A percentile compares a stretch with the other conserved stretches of the same genome.
Evolutionary conservation across 2,888 invertebrate genomes (phyloP).

Genomic region (Lamproptera curius): DNA sequence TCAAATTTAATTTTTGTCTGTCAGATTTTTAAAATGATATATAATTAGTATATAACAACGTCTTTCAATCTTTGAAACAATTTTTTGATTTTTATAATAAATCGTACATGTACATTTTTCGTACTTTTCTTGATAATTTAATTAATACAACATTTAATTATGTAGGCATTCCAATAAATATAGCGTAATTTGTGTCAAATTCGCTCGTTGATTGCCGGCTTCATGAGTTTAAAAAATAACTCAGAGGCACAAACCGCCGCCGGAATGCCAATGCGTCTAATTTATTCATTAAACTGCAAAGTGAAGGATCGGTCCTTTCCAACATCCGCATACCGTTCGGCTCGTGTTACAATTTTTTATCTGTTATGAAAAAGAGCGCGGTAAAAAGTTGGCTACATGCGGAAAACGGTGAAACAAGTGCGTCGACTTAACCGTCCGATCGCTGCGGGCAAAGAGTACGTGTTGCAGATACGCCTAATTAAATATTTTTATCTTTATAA

Average conservation of each 20-base stretch:
- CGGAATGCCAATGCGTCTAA: conserved; percentile 24
- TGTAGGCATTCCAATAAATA: too few species aligned
- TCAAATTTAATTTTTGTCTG: too few species aligned
- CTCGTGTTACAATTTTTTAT: conserved; percentile 62
- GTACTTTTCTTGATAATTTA: too few species aligned
- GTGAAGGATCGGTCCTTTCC: conserved; percentile 28
- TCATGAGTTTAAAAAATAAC: conserved; percentile 7
- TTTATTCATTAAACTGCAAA: conserved; percentile 31
- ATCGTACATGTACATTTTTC: too few species aligned
- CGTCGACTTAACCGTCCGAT: conserved; percentile 34
- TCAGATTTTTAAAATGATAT: too few species aligned
- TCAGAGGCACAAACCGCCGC: conserved; percentile 20
- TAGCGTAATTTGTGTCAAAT: too few species aligned
- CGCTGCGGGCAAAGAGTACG: conserved; percentile 35
- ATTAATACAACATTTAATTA: too few species aligned
- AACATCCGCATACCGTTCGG: conserved; percentile 68
- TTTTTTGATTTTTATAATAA: too few species aligned
- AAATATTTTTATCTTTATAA: too few species aligned
- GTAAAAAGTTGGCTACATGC: conserved; percentile 56
- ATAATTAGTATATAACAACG: too few species aligned
- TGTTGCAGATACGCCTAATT: conserved; percentile 10
- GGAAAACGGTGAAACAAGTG: conserved; percentile 53
- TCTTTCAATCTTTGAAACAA: too few species aligned
- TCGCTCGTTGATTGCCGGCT: too few species aligned
- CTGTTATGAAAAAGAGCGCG: conserved; percentile 37